Evolutionary conservation across 1,140 invertebrate genomes (phyloP), one percentile per base, ranked within the genome.

Genomic region (Drosophila auraria): DNA sequence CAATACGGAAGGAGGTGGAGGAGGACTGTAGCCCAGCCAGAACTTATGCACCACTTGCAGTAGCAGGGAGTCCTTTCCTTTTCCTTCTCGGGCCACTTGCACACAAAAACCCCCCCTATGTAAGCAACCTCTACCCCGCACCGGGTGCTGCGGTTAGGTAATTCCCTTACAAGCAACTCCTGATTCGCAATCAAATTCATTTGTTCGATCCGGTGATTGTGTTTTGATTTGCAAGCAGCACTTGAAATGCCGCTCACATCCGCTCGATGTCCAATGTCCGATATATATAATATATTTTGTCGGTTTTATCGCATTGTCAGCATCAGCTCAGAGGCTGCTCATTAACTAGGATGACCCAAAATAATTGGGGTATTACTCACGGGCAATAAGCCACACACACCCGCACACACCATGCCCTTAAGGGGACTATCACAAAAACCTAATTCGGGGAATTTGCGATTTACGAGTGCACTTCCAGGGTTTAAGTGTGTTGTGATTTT

Each of bases 171-270:
- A 79, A 80, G 78, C 63, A 54, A 53, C 59, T 71, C 56, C 56
- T 71, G 74, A 71, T 78, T 70, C 76, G 54, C 66, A 79, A 79
- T 79, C 76, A 72, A 72, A 79, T 72, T 79, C 77, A 79, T 79
- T 71, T 79, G 66, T 79, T 79, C 66, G 66, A 79, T 79, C 59
- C 40, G 56, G 54, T 76, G 71, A 79, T 79, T 79, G 76, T 60
- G 69, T 72, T 79, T 79, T 65, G 76, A 79, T 79, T 79, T 64
- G 45, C 59, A 61, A 77, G 74, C 64, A 68, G 74, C 64, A 78
- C 64, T 78, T 78, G 50, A 45, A 42, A 69, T 76, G 72, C 73
- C 45, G 54, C 53, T 57, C 71, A 65, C 73, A 76, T 75, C 61
- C 51, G 53, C 12, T 7, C 5, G 27, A 27, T 27, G 27, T 6